Evolutionary conservation across 1,140 invertebrate genomes (phyloP).

Genomic region (Epicauta chinensis): DNA sequence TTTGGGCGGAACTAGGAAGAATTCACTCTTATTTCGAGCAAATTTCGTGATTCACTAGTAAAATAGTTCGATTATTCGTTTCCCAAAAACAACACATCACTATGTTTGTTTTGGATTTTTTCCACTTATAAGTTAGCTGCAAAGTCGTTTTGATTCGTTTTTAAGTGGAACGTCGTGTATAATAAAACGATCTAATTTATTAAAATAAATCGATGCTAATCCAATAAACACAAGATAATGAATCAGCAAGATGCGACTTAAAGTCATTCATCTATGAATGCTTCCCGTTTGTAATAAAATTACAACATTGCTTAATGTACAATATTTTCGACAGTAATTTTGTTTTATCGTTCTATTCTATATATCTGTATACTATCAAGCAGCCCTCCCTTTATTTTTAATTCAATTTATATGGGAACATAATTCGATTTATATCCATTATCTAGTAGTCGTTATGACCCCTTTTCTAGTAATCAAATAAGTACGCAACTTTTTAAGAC

Average conservation of each 20-base stretch:
- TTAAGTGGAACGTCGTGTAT: no score
- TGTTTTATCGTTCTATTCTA: slow-evolving; percentile 22
- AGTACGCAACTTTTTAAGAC: no score
- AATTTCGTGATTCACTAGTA: no score
- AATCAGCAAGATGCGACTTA: slow-evolving; percentile 8
- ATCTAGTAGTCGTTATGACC: slow-evolving; percentile 9
- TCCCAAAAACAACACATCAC: no score
- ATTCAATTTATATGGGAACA: slow-evolving; percentile 22
- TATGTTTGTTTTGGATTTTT: no score
- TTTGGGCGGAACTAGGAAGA: no score
- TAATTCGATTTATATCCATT: slow-evolving; percentile 25
- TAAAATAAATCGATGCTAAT: slow-evolving; percentile 2
- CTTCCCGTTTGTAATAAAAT: slow-evolving; percentile 18
- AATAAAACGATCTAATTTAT: no score
- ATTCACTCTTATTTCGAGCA: no score
- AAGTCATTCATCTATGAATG: slow-evolving; percentile 6
- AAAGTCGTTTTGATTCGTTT: no score
- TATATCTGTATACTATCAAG: no score
- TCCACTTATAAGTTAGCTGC: no score
- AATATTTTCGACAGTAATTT: slow-evolving; percentile 30
- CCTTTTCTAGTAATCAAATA: background rate
- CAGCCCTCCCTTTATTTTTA: slow-evolving; percentile 19
- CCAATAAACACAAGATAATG: slow-evolving; percentile 5
- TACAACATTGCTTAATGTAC: slow-evolving; percentile 28
- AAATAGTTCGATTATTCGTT: no score